Conservation (phyloP, 1,140 invertebrate genomes). For the Lamellibrachia luymesi region DNA sequence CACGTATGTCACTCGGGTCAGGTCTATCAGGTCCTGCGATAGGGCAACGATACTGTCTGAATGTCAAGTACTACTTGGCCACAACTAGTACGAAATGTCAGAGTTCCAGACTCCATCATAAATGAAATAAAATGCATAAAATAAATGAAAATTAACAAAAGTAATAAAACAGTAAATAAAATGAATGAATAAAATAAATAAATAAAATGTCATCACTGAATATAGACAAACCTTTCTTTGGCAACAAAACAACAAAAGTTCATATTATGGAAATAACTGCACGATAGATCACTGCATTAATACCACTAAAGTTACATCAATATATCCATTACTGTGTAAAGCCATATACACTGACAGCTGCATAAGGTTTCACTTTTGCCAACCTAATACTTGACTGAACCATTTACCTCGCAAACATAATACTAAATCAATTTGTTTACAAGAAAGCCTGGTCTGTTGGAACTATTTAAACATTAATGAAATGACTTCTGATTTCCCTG, state of each 20-base stretch:
- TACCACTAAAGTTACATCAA: background rate
- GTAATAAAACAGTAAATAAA: no score
- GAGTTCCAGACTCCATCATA: no score
- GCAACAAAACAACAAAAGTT: background rate
- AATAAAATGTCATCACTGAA: background rate
- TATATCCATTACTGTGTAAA: background rate
- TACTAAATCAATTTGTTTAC: background rate
- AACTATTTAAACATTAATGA: background rate
- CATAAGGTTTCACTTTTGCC: background rate
- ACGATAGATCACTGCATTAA: no score
- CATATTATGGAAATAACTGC: no score
- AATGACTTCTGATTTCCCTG: background rate
- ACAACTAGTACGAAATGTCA: no score
- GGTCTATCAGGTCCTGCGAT: slow-evolving; percentile 72
- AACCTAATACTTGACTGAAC: background rate
- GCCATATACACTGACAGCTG: background rate
- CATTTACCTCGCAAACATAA: background rate
- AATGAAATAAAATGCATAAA: no score
- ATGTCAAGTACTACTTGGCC: no score
- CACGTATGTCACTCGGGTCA: slow-evolving; percentile 70
- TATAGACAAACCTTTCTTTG: background rate
- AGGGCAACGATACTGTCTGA: no score
- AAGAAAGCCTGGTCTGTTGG: background rate
- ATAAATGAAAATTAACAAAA: no score
- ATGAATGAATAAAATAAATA: background rate